Percentiles rank a stretch among this genome's conserved stretches.
These are phyloP conservation scores for Altica lythri DNA, from an alignment of 2,888 invertebrate species.

Conservation along the genomic window DNA sequence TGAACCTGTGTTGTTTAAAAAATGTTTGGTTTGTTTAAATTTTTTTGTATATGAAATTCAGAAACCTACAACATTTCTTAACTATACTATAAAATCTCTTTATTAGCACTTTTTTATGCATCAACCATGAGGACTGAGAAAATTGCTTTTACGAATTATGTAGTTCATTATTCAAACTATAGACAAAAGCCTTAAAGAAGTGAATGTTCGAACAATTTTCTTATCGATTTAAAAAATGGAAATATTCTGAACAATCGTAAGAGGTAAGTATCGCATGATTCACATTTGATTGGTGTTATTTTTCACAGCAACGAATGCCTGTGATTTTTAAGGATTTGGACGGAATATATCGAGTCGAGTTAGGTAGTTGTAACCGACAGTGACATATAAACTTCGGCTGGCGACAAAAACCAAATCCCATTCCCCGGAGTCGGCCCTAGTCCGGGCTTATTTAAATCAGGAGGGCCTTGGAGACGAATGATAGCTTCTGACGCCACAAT, in stretches of 20 bases:
- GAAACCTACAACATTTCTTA: too few species aligned
- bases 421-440: conserved; percentile 53
- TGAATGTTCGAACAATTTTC: conserved; percentile 5
- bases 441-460: conserved; percentile 58
- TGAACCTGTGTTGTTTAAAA: too few species aligned
- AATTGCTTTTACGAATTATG: too few species aligned
- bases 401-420: conserved; percentile 58
- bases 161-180: too few species aligned
- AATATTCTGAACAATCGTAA: conserved; percentile 26
- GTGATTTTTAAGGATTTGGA: conserved; percentile 48
- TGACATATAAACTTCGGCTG: conserved; percentile 56
- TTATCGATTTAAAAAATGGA: conserved; percentile 17
- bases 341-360: conserved; percentile 53
- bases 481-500: conserved; percentile 58
- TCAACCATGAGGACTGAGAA: too few species aligned
- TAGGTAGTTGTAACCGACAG: conserved; percentile 54
- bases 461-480: conserved; percentile 56
- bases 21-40: too few species aligned
- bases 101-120: too few species aligned
- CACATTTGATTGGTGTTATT: conserved; percentile 46
- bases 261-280: conserved; percentile 33
- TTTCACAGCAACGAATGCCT: conserved; percentile 42
- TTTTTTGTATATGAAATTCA: too few species aligned
- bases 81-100: too few species aligned
- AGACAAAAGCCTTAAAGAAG: too few species aligned